These are phyloP conservation scores for Pangasius djambal DNA, from an alignment of 2,797 vertebrate species.

Conservation along the genomic window DNA sequence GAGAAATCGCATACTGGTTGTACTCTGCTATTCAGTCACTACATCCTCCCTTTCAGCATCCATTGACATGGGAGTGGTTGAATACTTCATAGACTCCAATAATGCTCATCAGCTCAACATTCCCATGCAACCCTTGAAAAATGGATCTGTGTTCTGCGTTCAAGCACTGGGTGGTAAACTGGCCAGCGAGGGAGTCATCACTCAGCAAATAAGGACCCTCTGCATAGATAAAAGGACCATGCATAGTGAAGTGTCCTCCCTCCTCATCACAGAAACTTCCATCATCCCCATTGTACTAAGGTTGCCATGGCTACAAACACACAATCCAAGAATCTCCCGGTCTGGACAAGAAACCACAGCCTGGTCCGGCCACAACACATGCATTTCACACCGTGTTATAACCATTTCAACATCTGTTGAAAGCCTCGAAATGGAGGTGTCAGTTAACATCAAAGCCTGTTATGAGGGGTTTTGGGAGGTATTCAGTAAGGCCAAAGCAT, in stretches of 20 bases:
- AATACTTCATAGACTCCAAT: background rate
- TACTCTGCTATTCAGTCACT: background rate
- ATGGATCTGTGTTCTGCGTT: background rate
- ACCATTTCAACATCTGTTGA: conserved; percentile 2
- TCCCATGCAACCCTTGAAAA: background rate
- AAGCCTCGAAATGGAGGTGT: background rate
- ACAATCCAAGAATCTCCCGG: background rate
- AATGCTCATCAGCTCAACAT: background rate
- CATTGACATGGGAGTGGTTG: background rate
- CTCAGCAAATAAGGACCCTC: conserved; percentile 1
- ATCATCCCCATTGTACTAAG: conserved; percentile 12
- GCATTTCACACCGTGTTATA: background rate
- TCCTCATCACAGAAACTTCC: conserved; percentile 14
- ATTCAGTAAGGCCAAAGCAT: background rate
- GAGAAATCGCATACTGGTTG: background rate
- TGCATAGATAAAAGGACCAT: background rate
- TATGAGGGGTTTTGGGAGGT: background rate
- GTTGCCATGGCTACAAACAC: conserved; percentile 18
- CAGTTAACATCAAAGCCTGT: conserved; percentile 19
- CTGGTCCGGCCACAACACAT: conserved; percentile 2
- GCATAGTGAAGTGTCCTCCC: background rate
- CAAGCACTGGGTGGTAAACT: background rate
- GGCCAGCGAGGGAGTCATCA: background rate
- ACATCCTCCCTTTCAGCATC: background rate
- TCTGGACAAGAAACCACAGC: conserved; percentile 4